Conservation (phyloP, 2,113 vertebrate genomes). For the Neotoma lepida region DNA sequence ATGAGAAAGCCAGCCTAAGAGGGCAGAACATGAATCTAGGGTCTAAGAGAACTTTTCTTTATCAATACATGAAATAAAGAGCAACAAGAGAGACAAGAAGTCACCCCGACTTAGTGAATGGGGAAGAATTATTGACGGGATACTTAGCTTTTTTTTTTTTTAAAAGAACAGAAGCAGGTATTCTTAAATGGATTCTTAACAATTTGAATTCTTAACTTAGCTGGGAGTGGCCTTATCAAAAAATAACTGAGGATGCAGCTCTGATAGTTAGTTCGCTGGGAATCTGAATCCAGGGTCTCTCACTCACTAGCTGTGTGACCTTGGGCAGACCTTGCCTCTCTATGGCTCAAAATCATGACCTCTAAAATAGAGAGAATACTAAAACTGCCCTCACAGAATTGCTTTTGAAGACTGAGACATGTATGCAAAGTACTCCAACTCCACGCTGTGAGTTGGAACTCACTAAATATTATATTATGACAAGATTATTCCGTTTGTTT, state of each 20-base stretch:
- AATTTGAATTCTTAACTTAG: constrained; percentile 50
- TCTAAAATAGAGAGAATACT: not conserved
- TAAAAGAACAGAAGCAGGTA: constrained; percentile 23
- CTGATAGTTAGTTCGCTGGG: not conserved
- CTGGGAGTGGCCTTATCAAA: constrained; percentile 9
- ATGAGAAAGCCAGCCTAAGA: constrained; percentile 22
- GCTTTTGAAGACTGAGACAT: constrained; percentile 46
- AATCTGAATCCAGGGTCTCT: not conserved
- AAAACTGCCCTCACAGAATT: not conserved
- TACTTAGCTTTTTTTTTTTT: not conserved
- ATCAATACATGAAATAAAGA: not conserved
- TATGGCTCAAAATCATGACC: constrained; percentile 30
- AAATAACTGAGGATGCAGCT: not conserved
- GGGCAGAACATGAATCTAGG: not conserved
- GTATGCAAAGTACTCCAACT: not conserved
- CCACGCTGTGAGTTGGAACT: not conserved
- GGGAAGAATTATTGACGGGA: not conserved
- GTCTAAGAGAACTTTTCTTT: constrained; percentile 41
- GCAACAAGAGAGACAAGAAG: not conserved
- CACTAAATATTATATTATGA: constrained; percentile 38
- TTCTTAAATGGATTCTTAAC: constrained; percentile 21
- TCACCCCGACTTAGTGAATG: constrained; percentile 6
- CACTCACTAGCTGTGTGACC: constrained; percentile 11
- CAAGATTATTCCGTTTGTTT: constrained; percentile 5
- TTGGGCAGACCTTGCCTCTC: constrained; percentile 42